A percentile compares a stretch with the other conserved stretches of the same genome.
Conservation (phyloP, 2,888 invertebrate species). For the Lysandra coridon region DNA sequence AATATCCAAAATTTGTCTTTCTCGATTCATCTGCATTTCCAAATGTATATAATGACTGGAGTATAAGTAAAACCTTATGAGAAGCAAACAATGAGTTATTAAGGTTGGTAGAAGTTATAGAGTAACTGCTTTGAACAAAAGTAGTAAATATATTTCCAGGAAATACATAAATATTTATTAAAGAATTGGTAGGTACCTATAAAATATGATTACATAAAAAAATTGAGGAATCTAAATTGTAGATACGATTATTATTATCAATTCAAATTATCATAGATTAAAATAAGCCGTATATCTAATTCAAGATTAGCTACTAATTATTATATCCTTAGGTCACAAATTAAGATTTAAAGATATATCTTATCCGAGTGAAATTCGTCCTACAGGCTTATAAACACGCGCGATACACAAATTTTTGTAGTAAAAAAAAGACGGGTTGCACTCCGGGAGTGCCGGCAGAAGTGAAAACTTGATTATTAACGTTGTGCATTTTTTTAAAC, state of each 20-base stretch:
- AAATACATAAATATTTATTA: background rate
- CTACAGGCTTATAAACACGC: no score
- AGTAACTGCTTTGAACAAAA: background rate
- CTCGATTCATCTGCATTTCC: no score
- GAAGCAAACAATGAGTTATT: no score
- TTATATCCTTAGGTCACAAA: conserved; percentile 2
- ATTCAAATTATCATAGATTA: conserved; percentile 16
- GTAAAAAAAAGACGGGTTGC: no score
- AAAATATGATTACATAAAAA: background rate
- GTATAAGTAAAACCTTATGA: no score
- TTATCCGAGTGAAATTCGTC: background rate
- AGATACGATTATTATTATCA: conserved; percentile 11
- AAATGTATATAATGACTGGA: no score
- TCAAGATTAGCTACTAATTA: background rate
- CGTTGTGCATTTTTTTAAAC: no score
- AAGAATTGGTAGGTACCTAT: background rate
- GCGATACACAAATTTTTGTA: no score
- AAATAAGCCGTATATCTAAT: conserved; percentile 19
- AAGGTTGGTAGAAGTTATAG: background rate
- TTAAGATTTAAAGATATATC: background rate
- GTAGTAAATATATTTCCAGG: background rate
- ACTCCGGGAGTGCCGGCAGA: no score
- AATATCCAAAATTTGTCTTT: no score
- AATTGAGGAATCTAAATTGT: background rate
- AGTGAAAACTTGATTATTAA: no score